Percentiles rank a stretch among this genome's conserved stretches.
phyloP scores from a whole-genome alignment of 2,797 vertebrate genomes.

The Myripristis jacobus region DNA sequence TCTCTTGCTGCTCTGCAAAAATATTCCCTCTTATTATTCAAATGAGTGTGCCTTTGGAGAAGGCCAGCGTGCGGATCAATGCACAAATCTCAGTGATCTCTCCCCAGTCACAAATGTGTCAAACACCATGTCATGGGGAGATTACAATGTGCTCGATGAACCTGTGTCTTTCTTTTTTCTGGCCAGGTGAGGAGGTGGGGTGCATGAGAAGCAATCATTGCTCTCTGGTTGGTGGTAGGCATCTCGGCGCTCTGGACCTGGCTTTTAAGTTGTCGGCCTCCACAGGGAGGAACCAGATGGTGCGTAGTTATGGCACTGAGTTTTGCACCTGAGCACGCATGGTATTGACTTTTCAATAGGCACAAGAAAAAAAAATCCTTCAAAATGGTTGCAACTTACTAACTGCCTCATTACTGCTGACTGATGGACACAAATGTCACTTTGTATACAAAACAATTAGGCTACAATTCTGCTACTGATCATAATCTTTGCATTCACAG shows the following conservation, averaged over 20 bases:
- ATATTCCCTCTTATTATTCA: slow-evolving; percentile 70
- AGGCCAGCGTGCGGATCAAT: slow-evolving; percentile 70
- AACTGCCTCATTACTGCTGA: slow-evolving; percentile 45
- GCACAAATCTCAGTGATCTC: slow-evolving; percentile 73
- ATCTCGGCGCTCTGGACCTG: slow-evolving; percentile 43
- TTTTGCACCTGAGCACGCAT: slow-evolving; percentile 50
- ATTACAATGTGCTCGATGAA: slow-evolving; percentile 47
- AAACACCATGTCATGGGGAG: slow-evolving; percentile 56
- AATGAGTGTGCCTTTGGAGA: slow-evolving; percentile 64
- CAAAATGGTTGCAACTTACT: slow-evolving; percentile 47
- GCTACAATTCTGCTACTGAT: too few relatives aligned
- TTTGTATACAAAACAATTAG: too few relatives aligned
- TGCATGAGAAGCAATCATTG: slow-evolving; percentile 56
- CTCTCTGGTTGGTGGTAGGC: slow-evolving; percentile 50
- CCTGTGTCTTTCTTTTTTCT: slow-evolving; percentile 10
- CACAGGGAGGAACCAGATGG: slow-evolving; percentile 61
- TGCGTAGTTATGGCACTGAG: slow-evolving; percentile 39
- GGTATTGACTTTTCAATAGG: slow-evolving; percentile 40
- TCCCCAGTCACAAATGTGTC: slow-evolving; percentile 65
- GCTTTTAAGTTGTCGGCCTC: slow-evolving; percentile 47
- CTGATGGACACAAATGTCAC: too few relatives aligned
- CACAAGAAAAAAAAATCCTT: slow-evolving; percentile 43
- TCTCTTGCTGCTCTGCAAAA: slow-evolving; percentile 56
- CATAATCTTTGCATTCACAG: too few relatives aligned
- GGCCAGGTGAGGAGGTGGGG: slow-evolving; percentile 33